A percentile compares a stretch with the other conserved stretches of the same genome.
phyloP scores from a whole-genome alignment of 2,888 invertebrate species.

The Aplocera efformata region DNA sequence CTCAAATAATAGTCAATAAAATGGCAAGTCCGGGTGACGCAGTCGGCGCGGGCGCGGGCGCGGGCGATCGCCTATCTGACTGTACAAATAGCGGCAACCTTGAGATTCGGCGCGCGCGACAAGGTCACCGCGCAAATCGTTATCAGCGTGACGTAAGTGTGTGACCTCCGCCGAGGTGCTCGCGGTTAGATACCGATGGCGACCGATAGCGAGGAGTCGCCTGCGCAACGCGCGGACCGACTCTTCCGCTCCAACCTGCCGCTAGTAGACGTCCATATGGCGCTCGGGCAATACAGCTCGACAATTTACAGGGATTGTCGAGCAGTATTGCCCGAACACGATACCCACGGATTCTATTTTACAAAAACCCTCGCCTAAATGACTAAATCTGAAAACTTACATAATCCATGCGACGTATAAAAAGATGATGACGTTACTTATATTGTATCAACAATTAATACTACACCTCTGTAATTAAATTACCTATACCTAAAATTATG shows the following conservation, averaged over 20 bases:
- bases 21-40: conserved; percentile 64
- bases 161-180: conserved; percentile 76
- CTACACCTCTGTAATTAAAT: too few relatives aligned
- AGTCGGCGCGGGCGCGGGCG: conserved; percentile 48
- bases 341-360: too few relatives aligned
- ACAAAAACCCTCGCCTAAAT: too few relatives aligned
- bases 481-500: too few relatives aligned
- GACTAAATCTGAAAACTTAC: too few relatives aligned
- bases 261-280: too few relatives aligned
- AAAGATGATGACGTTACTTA: too few relatives aligned
- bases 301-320: too few relatives aligned
- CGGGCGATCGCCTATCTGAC: conserved; percentile 59
- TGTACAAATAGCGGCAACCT: conserved; percentile 77
- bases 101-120: conserved; percentile 76
- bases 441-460: too few relatives aligned
- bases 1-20: conserved; percentile 64
- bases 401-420: too few relatives aligned
- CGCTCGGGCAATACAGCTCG: too few relatives aligned
- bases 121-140: conserved; percentile 79
- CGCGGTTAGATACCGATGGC: conserved; percentile 70
- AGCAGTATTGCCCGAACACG: too few relatives aligned
- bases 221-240: conserved; percentile 33
- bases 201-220: conserved; percentile 62
- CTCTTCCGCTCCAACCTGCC: conserved; percentile 29
- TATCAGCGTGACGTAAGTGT: conserved; percentile 77